phyloP scores from a whole-genome alignment of 2,113 vertebrate species.

The Struthidea cinerea region DNA sequence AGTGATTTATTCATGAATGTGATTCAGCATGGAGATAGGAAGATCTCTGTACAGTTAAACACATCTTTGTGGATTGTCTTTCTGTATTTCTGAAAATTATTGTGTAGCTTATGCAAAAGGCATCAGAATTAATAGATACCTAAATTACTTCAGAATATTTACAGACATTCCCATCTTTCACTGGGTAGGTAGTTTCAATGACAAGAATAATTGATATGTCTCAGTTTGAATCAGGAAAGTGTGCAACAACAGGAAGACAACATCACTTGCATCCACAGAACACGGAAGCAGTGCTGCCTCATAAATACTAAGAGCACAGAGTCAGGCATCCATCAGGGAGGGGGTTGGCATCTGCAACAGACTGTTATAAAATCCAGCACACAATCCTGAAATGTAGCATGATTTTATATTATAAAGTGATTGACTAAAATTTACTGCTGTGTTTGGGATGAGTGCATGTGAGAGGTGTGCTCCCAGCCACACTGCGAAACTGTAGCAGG shows the following conservation, averaged over 20 bases:
- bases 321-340: not conserved
- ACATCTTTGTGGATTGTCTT: not conserved
- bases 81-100: not conserved
- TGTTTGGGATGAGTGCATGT: not conserved
- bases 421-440: not conserved
- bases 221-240: not conserved
- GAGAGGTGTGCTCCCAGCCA: not conserved
- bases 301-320: not conserved
- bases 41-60: not conserved
- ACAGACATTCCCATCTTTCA: not conserved
- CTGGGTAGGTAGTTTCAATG: not conserved
- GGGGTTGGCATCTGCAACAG: not conserved
- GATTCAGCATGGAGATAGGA: not conserved
- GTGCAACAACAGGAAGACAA: not conserved
- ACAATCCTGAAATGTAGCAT: not conserved
- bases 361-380: rapidly evolving
- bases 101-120: not conserved
- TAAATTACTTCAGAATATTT: not conserved
- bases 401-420: not conserved
- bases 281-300: rapidly evolving
- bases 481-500: not conserved
- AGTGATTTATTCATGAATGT: not conserved
- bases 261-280: not conserved
- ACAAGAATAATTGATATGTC: not conserved
- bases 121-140: not conserved